Percentiles rank a stretch among this genome's conserved stretches.
These are phyloP conservation scores for Malacoctenus gilli DNA, from an alignment of 2,797 vertebrate species.

Conservation along the genomic window DNA sequence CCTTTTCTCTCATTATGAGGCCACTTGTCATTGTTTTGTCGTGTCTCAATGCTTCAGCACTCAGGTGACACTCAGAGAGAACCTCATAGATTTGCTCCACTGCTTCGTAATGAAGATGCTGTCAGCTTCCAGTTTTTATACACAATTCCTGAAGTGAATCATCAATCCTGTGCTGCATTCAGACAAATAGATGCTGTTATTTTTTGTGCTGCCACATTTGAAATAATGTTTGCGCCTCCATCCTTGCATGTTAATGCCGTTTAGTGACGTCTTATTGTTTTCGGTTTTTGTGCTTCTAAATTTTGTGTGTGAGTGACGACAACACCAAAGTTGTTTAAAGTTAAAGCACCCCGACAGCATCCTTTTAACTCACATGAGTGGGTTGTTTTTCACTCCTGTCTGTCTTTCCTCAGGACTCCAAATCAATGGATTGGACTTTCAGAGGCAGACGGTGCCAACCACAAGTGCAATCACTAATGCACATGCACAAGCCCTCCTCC, in stretches of 20 bases:
- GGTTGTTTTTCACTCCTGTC: constrained; percentile 17
- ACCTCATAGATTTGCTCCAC: not conserved
- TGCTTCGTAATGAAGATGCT: too few relatives aligned
- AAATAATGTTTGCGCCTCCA: constrained; percentile 6
- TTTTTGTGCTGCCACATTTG: constrained; percentile 3
- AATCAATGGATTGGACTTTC: constrained; percentile 98
- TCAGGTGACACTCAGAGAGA: constrained; percentile 25
- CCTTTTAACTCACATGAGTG: constrained; percentile 7
- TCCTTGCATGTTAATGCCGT: too few relatives aligned
- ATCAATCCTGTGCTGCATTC: constrained; percentile 17
- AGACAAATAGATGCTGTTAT: constrained; percentile 11
- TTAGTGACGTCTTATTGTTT: too few relatives aligned
- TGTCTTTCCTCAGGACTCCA: constrained; percentile 88
- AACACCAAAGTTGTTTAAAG: not conserved
- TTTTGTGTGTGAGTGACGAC: not conserved
- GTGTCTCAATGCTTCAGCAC: constrained; percentile 16
- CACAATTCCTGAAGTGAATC: constrained; percentile 5
- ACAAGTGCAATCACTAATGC: constrained; percentile 94
- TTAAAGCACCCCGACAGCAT: constrained; percentile 9
- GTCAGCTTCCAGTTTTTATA: not conserved
- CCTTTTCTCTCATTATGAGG: constrained; percentile 20
- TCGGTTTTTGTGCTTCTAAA: not conserved
- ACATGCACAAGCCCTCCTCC: constrained; percentile 97
- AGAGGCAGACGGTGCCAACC: constrained; percentile 92
- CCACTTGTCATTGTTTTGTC: constrained; percentile 24